phyloP scores from a whole-genome alignment of 2,888 invertebrate species.

The Melipona bicolor region DNA sequence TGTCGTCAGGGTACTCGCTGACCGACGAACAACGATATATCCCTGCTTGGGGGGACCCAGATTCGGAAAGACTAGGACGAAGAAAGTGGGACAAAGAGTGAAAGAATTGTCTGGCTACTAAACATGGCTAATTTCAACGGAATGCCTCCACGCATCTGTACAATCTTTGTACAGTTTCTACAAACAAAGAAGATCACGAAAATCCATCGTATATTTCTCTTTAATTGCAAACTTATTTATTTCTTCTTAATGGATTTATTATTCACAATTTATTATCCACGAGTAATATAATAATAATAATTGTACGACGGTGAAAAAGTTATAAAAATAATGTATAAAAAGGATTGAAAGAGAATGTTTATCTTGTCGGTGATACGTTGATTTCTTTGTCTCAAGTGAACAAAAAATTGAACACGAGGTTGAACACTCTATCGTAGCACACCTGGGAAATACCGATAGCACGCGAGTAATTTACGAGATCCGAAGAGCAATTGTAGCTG shows the following conservation, averaged over 20 bases:
- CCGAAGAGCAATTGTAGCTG: background rate
- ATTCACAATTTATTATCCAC: conserved; percentile 8
- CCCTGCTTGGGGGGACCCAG: conserved; percentile 66
- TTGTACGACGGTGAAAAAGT: background rate
- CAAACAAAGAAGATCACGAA: background rate
- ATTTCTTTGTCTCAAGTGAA: background rate
- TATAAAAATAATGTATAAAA: background rate
- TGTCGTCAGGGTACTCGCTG: conserved; percentile 28
- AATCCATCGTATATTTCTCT: background rate
- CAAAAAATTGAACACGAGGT: background rate
- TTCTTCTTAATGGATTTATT: conserved; percentile 13
- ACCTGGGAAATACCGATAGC: background rate
- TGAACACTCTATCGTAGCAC: background rate
- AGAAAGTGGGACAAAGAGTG: conserved; percentile 73
- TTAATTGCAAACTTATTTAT: background rate
- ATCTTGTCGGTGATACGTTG: background rate
- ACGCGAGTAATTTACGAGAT: conserved; percentile 26
- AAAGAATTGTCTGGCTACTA: conserved; percentile 39
- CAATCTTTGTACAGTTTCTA: background rate
- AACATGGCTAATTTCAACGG: conserved; percentile 1
- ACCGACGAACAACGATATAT: conserved; percentile 25
- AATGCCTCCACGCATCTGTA: background rate
- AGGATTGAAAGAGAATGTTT: background rate
- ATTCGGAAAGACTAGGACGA: conserved; percentile 73
- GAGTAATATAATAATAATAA: background rate